phyloP scores from a whole-genome alignment of 2,888 invertebrate species.

The Ennomos erosarius region DNA sequence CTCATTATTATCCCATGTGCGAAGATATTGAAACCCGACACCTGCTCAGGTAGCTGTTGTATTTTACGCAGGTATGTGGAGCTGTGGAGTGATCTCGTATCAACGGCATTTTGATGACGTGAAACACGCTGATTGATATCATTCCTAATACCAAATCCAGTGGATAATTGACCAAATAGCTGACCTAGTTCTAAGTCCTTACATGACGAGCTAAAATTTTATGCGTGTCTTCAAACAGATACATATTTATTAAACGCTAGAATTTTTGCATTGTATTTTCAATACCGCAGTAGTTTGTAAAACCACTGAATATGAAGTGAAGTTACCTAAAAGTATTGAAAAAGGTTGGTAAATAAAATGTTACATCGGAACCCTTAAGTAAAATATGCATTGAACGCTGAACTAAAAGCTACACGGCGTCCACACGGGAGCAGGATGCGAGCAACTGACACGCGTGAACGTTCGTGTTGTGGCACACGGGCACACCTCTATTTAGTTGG shows the following conservation, averaged over 20 bases:
- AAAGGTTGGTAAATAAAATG: constrained; percentile 21
- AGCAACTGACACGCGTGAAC: constrained; percentile 47
- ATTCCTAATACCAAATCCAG: no score
- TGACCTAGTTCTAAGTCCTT: no score
- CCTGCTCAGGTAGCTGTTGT: background rate
- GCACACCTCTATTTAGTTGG: constrained; percentile 2
- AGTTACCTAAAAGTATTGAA: constrained; percentile 4
- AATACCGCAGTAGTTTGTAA: no score
- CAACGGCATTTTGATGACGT: no score
- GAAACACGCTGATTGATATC: no score
- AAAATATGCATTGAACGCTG: constrained; percentile 16
- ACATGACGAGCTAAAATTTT: no score
- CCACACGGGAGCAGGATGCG: constrained; percentile 50
- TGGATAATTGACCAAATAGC: no score
- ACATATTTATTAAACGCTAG: no score
- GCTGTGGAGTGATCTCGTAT: no score
- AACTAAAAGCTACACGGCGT: constrained; percentile 34
- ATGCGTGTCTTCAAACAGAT: no score
- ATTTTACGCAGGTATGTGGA: background rate
- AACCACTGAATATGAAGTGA: no score
- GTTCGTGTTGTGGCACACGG: constrained; percentile 42
- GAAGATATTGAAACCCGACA: constrained; percentile 3
- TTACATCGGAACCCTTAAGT: constrained; percentile 6
- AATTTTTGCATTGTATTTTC: no score
- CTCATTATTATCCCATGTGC: background rate